Evolutionary conservation across 2,113 vertebrate genomes (phyloP), one percentile per base, ranked within the genome.

Genomic region (Gopherus evgoodei): DNA sequence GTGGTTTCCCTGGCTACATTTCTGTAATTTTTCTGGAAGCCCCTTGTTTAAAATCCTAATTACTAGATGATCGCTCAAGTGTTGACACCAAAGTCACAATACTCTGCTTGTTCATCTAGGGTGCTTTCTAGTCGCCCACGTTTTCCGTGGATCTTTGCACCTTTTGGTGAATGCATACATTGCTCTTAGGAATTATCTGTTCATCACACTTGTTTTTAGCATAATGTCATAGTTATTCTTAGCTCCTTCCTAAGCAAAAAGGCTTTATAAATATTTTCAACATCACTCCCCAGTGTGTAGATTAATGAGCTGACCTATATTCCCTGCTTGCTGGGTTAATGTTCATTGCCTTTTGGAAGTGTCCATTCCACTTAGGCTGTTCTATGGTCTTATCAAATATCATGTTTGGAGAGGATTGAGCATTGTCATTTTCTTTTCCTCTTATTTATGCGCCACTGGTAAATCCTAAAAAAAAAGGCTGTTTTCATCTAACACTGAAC

Each of bases 201-300:
- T 95, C 96, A 92, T 93, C 94, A 94, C 93, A 94, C 52, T n/a
- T 95, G 92, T 0, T 96, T 94, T 94, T 90, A 95, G 84, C 91
- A 95, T 95, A 93, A 95, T 95, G 94, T 94, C 86, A 83, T 95
- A 96, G 96, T 96, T 93, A 96, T 83, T 95, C 84, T 96, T 79
- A 94, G 93, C 93, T 97, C 93, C 91, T 95, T 97, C 89, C 91
- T 95, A 17, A 72, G n/a, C 65, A 72, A 72, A 72, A 72, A 38
- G 17, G 65, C 35, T 38, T 38, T 38, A 72, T 22, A 38, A 72
- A 72, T 72, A 38, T 38, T 72, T 72, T 72, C 65, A 38, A 19
- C n/a, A 38, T 21, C n/a, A 22, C 8, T 38, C n/a, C 65, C 19
- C 65, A 69, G 17, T 69, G 17, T 69, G 8, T 69, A 72, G 65